phyloP scores from a whole-genome alignment of 2,888 invertebrate species.

The Parapristionchus giblindavisi region DNA sequence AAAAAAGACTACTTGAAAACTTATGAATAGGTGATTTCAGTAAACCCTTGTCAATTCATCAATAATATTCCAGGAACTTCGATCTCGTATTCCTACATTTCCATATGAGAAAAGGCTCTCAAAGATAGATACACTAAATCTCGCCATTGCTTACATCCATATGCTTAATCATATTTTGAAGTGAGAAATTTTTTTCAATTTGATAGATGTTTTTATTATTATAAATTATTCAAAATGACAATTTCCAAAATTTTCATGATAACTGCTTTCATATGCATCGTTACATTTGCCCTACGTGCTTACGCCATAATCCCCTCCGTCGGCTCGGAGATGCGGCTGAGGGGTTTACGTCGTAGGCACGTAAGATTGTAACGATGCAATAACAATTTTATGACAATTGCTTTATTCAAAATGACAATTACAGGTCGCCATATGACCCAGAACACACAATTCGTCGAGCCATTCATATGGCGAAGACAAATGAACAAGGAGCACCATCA shows the following conservation, averaged over 20 bases:
- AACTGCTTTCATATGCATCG: too few species aligned
- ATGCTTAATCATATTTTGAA: slow-evolving; percentile 76
- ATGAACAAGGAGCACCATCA: slow-evolving; percentile 54
- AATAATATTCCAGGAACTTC: slow-evolving; percentile 79
- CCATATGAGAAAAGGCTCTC: slow-evolving; percentile 97
- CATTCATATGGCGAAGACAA: slow-evolving; percentile 53
- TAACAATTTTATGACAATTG: not conserved
- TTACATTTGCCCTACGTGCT: too few species aligned
- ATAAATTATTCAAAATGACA: too few species aligned
- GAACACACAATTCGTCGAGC: slow-evolving; percentile 55
- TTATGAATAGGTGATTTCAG: not conserved
- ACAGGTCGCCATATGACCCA: slow-evolving; percentile 53
- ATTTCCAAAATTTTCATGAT: too few species aligned
- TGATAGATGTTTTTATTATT: not conserved
- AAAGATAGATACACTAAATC: slow-evolving; percentile 94
- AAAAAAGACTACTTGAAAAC: not conserved
- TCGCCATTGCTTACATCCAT: slow-evolving; percentile 97
- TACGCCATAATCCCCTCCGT: too few species aligned
- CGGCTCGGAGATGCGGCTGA: too few species aligned
- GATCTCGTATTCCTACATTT: slow-evolving; percentile 97
- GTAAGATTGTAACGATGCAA: not conserved
- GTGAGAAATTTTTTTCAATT: slow-evolving; percentile 38
- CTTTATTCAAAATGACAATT: not conserved
- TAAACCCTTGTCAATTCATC: not conserved
- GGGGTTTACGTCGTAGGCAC: not conserved